These are phyloP conservation scores for Oxyura jamaicensis DNA, from an alignment of 2,113 vertebrate genomes.

Conservation along the genomic window DNA sequence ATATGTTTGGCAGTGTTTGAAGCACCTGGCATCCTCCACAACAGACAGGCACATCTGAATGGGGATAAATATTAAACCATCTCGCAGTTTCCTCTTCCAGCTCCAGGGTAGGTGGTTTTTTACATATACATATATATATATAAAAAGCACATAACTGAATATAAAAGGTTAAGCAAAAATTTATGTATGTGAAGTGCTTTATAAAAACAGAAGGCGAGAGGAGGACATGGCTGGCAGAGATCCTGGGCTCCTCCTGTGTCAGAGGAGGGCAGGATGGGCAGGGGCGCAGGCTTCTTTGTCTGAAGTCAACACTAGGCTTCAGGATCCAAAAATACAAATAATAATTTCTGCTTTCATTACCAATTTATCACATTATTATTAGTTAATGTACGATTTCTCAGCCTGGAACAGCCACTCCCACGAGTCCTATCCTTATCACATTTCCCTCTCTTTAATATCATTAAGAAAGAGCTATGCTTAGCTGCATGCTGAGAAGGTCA, in stretches of 20 bases:
- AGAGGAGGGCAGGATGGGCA: conserved; percentile 23
- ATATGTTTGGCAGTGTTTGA: conserved; percentile 40
- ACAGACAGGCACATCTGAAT: conserved; percentile 15
- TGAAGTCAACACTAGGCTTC: background rate
- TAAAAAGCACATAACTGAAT: background rate
- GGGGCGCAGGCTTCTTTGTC: background rate
- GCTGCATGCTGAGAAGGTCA: background rate
- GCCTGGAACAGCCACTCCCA: background rate
- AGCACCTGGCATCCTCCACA: conserved; percentile 49
- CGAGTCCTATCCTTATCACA: background rate
- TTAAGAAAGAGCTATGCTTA: background rate
- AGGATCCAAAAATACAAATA: background rate
- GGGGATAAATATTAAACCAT: conserved; percentile 35
- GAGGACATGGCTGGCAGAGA: background rate
- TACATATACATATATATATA: background rate
- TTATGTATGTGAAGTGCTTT: background rate
- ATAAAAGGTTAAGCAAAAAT: conserved; percentile 11
- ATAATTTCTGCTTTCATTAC: background rate
- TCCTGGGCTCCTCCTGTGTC: background rate
- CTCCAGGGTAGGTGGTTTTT: conserved; percentile 13
- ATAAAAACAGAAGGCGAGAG: background rate
- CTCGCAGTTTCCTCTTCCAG: background rate
- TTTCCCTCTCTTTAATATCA: background rate
- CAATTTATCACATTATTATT: background rate
- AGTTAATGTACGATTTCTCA: background rate